Evolutionary conservation across 2,797 vertebrate species (phyloP), one percentile per base, ranked within the genome.

Genomic region (Gadopsis bispinosus): DNA sequence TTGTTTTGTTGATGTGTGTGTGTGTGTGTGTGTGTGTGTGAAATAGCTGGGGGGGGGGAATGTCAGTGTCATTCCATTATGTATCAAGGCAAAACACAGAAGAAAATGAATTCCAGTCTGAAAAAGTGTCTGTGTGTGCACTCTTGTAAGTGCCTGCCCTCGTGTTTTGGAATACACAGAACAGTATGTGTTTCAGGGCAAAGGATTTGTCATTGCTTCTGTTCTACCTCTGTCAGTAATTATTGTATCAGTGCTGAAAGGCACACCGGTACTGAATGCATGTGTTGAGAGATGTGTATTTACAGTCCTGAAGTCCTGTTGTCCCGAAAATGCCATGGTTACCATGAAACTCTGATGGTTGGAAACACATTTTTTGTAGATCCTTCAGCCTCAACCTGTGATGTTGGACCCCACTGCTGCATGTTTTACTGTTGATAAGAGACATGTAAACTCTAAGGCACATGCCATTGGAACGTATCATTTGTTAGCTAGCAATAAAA

Each of bases 51-150:
- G 67, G 63, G 67, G 63, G 70, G 83, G 75, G 69, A 77, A 85
- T 89, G 90, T 89, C 87, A 89, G 83, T 88, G 89, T 90, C 87
- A 83, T 81, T 86, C 85, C 71, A 87, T 90, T 89, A 78, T 88
- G 86, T 84, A 84, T 87, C 85, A 87, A 90, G 89, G 92, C 81
- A 79, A 87, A 91, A 84, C 84, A 85, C 81, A 64, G 75, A 86
- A 53, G 48, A 76, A 68, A 73, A 68, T 80, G 79, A 87, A 89
- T 90, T 85, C 77, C 79, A 60, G 60, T 64, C 26, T 71, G 70
- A 65, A 75, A 71, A 17, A 41, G 5, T 43, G 13, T 41, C 47
- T 47, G 26, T 70, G 58, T 68, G 69, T 29, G 60, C n/a, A 13
- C 16, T 45, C 16, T 14, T 70, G 12, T 60, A 29, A 54, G 65